Conservation (phyloP, 2,797 vertebrate species). For the Siniperca undulata region DNA sequence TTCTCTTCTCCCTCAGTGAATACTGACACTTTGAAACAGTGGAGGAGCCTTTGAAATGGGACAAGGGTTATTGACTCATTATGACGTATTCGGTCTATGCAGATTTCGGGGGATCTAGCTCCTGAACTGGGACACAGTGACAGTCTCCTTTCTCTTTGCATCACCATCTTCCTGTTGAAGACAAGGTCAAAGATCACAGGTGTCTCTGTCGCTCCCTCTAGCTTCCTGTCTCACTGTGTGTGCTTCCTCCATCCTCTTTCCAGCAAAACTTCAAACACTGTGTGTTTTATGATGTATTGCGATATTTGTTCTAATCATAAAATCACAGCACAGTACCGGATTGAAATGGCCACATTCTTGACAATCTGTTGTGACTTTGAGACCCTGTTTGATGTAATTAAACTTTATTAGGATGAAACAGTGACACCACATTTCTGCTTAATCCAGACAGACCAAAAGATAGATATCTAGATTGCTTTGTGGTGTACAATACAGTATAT, state of each 20-base stretch:
- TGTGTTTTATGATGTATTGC: neutral
- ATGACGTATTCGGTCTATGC: slow-evolving; percentile 1
- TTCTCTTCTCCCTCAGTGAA: slow-evolving; percentile 17
- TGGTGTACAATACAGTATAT: slow-evolving; percentile 2
- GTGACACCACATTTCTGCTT: neutral
- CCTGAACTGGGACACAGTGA: slow-evolving; percentile 35
- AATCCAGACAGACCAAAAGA: slow-evolving; percentile 1
- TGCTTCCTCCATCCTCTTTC: slow-evolving; percentile 80
- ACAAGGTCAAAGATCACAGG: slow-evolving; percentile 85
- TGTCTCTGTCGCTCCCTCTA: slow-evolving; percentile 77
- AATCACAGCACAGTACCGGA: neutral
- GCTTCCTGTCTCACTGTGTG: slow-evolving; percentile 80
- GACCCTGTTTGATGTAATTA: slow-evolving; percentile 3
- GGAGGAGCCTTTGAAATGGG: slow-evolving; percentile 6
- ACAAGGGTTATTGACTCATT: neutral
- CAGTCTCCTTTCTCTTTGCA: slow-evolving; percentile 71
- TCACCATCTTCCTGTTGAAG: slow-evolving; percentile 82
- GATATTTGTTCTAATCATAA: slow-evolving; percentile 7
- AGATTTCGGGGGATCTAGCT: slow-evolving; percentile 10
- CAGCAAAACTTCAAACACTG: slow-evolving; percentile 61
- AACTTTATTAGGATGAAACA: neutral
- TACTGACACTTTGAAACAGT: neutral
- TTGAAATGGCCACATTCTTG: slow-evolving; percentile 13
- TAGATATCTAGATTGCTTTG: slow-evolving; percentile 1
- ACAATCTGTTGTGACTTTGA: neutral